Evolutionary conservation across 2,797 vertebrate species (phyloP).

Genomic region (Gallinago solitaria): DNA sequence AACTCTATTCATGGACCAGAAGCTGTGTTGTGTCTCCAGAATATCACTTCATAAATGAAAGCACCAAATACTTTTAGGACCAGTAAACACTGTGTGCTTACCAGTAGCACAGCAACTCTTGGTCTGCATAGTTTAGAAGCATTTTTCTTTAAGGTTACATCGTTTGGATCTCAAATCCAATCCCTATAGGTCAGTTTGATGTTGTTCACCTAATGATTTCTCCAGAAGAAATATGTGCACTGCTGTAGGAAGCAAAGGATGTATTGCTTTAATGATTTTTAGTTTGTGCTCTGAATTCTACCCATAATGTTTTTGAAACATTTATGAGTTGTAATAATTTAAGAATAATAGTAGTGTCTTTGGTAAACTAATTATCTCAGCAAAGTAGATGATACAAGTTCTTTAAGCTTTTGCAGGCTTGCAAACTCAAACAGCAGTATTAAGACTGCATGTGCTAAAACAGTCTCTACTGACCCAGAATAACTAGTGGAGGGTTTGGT

Average conservation of each 20-base stretch:
- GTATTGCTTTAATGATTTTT: neutral
- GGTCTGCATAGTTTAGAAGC: neutral
- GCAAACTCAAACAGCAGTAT: neutral
- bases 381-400: neutral
- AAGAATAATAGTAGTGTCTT: neutral
- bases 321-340: neutral
- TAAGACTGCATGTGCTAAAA: neutral
- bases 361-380: neutral
- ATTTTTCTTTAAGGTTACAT: neutral
- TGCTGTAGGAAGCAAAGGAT: neutral
- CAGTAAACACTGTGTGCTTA: neutral
- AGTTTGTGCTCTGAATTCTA: neutral
- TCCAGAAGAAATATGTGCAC: neutral
- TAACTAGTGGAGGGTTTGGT: neutral
- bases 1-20: neutral
- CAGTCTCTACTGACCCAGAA: neutral
- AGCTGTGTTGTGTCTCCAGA: neutral
- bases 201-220: neutral
- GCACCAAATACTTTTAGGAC: neutral
- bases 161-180: neutral
- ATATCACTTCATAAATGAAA: neutral
- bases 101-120: neutral
- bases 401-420: neutral
- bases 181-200: neutral
- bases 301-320: neutral